Conservation (phyloP, 1,140 invertebrate species). For the Lineus longissimus region DNA sequence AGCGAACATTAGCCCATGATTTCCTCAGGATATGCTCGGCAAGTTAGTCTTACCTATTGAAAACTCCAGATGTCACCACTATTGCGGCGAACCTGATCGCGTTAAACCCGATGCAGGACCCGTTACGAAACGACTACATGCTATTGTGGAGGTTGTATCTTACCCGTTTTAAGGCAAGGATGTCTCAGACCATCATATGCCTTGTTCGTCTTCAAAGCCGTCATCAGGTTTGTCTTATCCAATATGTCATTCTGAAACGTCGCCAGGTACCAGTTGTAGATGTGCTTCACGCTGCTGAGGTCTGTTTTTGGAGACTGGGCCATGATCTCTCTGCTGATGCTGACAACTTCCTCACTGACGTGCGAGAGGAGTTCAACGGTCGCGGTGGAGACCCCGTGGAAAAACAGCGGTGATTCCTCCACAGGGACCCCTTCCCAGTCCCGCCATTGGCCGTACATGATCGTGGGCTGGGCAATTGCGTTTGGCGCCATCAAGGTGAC, state of each 20-base stretch:
- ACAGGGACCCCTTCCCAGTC: slow-evolving; percentile 14
- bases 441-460: slow-evolving; percentile 11
- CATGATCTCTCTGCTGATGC: not conserved
- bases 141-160: too few relatives aligned
- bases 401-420: slow-evolving; percentile 27
- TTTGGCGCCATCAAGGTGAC: slow-evolving; percentile 2
- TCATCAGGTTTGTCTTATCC: slow-evolving; percentile 4
- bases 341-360: slow-evolving; percentile 12
- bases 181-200: slow-evolving; percentile 32
- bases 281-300: slow-evolving; percentile 6
- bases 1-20: too few relatives aligned
- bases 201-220: slow-evolving; percentile 8
- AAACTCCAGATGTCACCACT: too few relatives aligned
- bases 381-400: slow-evolving; percentile 29
- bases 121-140: too few relatives aligned
- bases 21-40: too few relatives aligned
- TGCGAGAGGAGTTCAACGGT: slow-evolving; percentile 12
- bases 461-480: not conserved
- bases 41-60: too few relatives aligned
- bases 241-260: not conserved
- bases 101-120: too few relatives aligned
- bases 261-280: slow-evolving; percentile 8
- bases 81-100: too few relatives aligned
- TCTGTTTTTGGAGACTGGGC: slow-evolving; percentile 1
- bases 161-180: slow-evolving; percentile 6